Base-by-base conservation (phyloP, 2,113 vertebrate genomes). In the Furnarius figulus region DNA sequence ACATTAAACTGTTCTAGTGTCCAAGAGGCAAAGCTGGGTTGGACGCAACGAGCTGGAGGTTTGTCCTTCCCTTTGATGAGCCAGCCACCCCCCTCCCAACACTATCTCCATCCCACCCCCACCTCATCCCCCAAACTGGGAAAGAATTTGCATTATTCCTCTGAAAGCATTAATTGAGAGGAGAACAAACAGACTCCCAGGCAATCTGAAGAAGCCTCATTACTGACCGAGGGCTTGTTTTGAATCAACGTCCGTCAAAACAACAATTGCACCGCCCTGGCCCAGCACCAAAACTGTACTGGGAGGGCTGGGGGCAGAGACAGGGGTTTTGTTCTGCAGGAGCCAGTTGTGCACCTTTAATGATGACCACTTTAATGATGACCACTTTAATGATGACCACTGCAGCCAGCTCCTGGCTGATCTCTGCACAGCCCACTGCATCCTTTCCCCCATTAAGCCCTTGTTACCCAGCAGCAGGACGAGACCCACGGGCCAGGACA, bases 141-240 rank as follows among this genome's bases (percentile, higher is more conserved):
- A 83, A 97, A 94, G 75, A 90, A 93, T 97, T 95, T 95, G 67
- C 90, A 93, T 97, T 96, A 87, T 96, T 94, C 88, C 62, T 80
- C 46, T 91, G 91, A 82, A 97, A 93, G 81, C 79, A 10, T 94
- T 97, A 97, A 97, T 95, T 96, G 94, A 95, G 90, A 71, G 72
- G 66, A 91, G 93, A 91, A 95, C 94, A 97, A 97, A 93, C 1
- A 28, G 59, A 94, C 75, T 93, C 83, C 73, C 77, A 79, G 85
- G 72, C 96, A 82, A 61, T 93, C 55, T 53, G 91, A 93, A 47
- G 46, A 78, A 87, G 71, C 65, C 93, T 91, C 78, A 73, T 96
- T 97, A 95, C 83, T 58, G 58, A 21, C 53, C 14, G 46, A 83
- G 50, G 76, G 68, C 89, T 79, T 87, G 86, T 83, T 88, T 74